Base-by-base conservation (phyloP, 2,113 vertebrate species). In the Oplegnathus fasciatus region DNA sequence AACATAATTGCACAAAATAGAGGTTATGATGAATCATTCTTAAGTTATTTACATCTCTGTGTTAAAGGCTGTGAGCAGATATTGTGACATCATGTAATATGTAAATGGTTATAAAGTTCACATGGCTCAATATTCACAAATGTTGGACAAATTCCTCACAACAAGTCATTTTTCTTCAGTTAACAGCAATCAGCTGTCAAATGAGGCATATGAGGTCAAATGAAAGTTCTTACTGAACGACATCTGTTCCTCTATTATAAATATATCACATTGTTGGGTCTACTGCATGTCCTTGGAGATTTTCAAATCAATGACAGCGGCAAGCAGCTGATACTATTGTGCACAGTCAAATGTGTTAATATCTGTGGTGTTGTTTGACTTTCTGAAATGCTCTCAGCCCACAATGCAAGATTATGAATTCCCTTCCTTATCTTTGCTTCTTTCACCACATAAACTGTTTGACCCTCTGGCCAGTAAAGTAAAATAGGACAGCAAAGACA, bases 401-500 rank as follows among this genome's bases (percentile, higher is more conserved):
- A 5, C 6, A 42, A 50, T 60, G 9, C 1, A 34, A 72, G 50
- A 64, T 42, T 9, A 40, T 66, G 9, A 64, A 71, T 52, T 48
- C n/a, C 9, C 4, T 18, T 72, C 22, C 46, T 44, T 30, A 42
- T 54, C 22, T 55, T n/a, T 20, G 17, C 26, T 48, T 28, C 26
- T 79, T 26, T 57, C 5, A 72, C 50, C 74, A 42, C n/a, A 30
- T 37, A 6, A 52, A 48, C 11, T 15, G 20, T n/a, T 69, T 50
- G n/a, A 44, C 55, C 55, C 17, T 64, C 22, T 6, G n/a, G 9
- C 20, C 24, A 8, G 30, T 26, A 24, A 75, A 80, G 40, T 52
- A 54, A 58, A 71, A 78, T 75, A 18, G 55, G 28, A 55, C 42
- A 62, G 52, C 67, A 28, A 78, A 68, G 68, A 78, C 37, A 61